Base-by-base conservation (phyloP, 2,113 vertebrate genomes). In the Leuciscus idus region DNA sequence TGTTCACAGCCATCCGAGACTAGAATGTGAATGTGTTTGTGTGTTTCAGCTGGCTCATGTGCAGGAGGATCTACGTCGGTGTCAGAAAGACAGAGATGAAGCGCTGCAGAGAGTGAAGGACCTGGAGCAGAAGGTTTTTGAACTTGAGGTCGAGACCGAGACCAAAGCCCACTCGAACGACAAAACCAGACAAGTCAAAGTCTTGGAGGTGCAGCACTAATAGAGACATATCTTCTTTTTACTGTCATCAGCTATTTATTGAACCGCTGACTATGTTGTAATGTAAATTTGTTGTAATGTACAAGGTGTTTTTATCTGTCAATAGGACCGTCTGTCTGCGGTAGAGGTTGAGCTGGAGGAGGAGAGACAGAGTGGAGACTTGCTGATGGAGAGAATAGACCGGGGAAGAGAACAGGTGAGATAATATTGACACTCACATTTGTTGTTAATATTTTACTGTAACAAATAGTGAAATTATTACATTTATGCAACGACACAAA, bases 391-490 rank as follows among this genome's bases (percentile, higher is more conserved):
- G 89, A 95, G 97, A 91, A 96, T 99, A 87, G 91, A 94, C 87
- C 90, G 97, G 88, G 96, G 96, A 91, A 94, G 98, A 93, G 97
- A 98, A 77, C 98, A 99, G 97, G 98, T 99, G 93, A 85, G 90
- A 30, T 77, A 28, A 26, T 33, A 10, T 17, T 50, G 26, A 76
- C 73, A 48, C 9, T 3, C 5, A 28, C 28, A 7, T 64, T 39
- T n/a, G 15, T 46, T n/a, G 1, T n/a, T n/a, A n/a, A 36, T 70
- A 10, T 21, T 36, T 36, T 13, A 46, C 46, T 28, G 19, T 30
- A 46, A 50, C 50, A 15, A 76, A 50, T 43, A n/a, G 36, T 43
- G 23, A 48, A 48, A 48, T 75, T 5, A 50, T 33, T 68, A 68
- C 55, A 57, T 8, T 21, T 57, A 57, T 21, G 19, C 7, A 57